These are phyloP conservation scores for Etheostoma perlongum DNA, from an alignment of 2,797 vertebrate species.

Conservation along the genomic window DNA sequence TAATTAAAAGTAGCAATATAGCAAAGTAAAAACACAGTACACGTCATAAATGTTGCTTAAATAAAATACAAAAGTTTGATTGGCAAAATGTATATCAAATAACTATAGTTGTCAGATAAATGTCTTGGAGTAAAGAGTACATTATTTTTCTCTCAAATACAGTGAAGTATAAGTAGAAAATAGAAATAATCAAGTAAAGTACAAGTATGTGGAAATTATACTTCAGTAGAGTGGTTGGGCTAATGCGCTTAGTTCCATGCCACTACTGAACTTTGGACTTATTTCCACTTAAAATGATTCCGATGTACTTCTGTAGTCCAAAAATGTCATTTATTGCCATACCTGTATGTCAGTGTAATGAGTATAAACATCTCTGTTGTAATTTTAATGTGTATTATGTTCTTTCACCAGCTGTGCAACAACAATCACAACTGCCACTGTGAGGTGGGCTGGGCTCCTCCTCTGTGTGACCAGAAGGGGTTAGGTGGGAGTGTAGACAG, in stretches of 20 bases:
- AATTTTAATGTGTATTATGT: background rate
- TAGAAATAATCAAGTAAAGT: background rate
- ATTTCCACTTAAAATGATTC: background rate
- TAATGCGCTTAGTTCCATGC: background rate
- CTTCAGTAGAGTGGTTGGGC: too few species aligned
- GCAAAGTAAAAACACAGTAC: background rate
- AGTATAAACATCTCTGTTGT: background rate
- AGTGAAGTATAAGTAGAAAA: background rate
- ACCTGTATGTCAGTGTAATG: background rate
- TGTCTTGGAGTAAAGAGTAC: background rate
- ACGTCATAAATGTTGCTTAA: background rate
- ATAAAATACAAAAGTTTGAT: slow-evolving; percentile 1
- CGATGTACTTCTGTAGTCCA: background rate
- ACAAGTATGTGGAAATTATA: background rate
- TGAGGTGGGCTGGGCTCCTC: slow-evolving; percentile 91
- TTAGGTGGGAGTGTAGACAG: slow-evolving; percentile 94
- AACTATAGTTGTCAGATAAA: slow-evolving; percentile 1
- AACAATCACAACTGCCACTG: slow-evolving; percentile 97
- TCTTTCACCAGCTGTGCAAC: slow-evolving; percentile 81
- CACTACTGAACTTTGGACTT: background rate
- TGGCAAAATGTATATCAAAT: background rate
- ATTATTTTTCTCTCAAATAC: background rate
- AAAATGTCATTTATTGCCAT: background rate
- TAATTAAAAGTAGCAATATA: slow-evolving; percentile 42
- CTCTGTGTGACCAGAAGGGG: slow-evolving; percentile 87